These are phyloP conservation scores for Candidula unifasciata DNA, from an alignment of 2,888 invertebrate species.

Conservation along the genomic window DNA sequence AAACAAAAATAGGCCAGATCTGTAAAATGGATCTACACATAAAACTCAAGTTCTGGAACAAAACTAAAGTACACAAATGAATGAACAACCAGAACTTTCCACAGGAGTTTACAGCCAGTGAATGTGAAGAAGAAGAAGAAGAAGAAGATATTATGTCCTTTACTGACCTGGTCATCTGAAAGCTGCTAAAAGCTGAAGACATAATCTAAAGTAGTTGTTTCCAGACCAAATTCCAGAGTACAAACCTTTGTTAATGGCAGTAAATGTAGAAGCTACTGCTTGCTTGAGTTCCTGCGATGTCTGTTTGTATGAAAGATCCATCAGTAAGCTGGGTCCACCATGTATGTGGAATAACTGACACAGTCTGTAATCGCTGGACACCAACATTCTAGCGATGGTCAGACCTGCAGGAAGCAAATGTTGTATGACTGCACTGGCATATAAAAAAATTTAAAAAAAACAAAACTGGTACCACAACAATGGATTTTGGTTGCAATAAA, in stretches of 20 bases:
- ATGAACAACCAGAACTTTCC: no score
- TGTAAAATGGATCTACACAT: no score
- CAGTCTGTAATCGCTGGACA: slow-evolving; percentile 64
- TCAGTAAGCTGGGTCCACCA: slow-evolving; percentile 65
- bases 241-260: slow-evolving; percentile 63
- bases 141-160: no score
- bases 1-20: no score
- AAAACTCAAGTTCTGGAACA: no score
- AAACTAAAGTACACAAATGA: no score
- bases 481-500: background rate
- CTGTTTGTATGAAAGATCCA: slow-evolving; percentile 61
- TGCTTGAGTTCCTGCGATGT: slow-evolving; percentile 60
- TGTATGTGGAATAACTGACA: slow-evolving; percentile 65
- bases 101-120: no score
- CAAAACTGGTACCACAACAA: background rate
- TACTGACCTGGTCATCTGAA: no score
- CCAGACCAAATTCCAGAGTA: background rate
- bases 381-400: slow-evolving; percentile 63
- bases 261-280: slow-evolving; percentile 63
- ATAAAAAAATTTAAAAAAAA: background rate
- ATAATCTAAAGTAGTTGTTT: no score
- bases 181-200: no score
- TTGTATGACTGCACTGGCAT: no score
- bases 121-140: no score
- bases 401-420: slow-evolving; percentile 57